phyloP scores from a whole-genome alignment of 1,140 invertebrate genomes.

The Spodoptera litura region DNA sequence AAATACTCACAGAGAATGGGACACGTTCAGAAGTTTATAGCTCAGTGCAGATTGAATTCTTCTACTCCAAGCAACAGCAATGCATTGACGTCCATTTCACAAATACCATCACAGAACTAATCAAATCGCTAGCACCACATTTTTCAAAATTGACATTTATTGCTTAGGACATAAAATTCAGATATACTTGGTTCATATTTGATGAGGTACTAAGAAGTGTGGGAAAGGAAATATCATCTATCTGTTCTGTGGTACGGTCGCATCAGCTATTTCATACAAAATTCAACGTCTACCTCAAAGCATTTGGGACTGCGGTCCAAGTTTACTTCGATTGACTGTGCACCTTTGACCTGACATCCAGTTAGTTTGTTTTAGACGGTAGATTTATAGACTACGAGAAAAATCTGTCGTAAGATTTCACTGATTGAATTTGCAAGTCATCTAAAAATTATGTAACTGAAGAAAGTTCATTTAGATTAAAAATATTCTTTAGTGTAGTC shows the following conservation, averaged over 20 bases:
- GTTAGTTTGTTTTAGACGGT: slow-evolving; percentile 18
- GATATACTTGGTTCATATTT: slow-evolving; percentile 54
- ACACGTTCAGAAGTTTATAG: slow-evolving; percentile 13
- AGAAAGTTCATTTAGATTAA: too few relatives aligned
- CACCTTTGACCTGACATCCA: slow-evolving; percentile 29
- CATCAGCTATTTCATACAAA: slow-evolving; percentile 66
- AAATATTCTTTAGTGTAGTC: too few relatives aligned
- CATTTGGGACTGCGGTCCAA: slow-evolving; percentile 21
- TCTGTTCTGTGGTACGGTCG: slow-evolving; percentile 46
- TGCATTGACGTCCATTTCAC: background rate
- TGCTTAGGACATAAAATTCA: slow-evolving; percentile 40
- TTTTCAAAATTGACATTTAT: slow-evolving; percentile 31
- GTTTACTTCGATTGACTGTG: slow-evolving; percentile 24
- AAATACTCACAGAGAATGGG: background rate
- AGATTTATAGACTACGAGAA: background rate
- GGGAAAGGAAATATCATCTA: slow-evolving; percentile 57
- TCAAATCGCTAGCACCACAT: background rate
- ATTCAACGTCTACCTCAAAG: slow-evolving; percentile 59
- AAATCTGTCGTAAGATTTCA: background rate
- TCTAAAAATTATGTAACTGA: too few relatives aligned
- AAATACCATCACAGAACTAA: slow-evolving; percentile 21
- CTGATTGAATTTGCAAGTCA: background rate
- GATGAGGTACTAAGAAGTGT: slow-evolving; percentile 48
- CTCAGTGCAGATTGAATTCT: background rate
- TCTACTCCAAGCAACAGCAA: background rate